Evolutionary conservation across 1,140 invertebrate genomes (phyloP).

Genomic region (Pinna nobilis): DNA sequence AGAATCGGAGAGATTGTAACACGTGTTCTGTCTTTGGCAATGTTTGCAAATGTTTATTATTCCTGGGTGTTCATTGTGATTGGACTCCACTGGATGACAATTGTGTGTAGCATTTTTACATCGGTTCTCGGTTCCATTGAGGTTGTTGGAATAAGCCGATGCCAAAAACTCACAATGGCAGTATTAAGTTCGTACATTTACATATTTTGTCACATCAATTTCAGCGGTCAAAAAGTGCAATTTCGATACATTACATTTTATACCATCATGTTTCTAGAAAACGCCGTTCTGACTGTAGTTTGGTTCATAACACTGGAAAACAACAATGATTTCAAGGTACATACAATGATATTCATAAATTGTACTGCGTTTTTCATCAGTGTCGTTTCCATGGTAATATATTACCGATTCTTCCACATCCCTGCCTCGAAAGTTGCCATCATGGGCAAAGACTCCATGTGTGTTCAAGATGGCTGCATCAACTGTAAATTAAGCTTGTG

Average conservation of each 20-base stretch:
- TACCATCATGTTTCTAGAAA: constrained; percentile 93
- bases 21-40: constrained; percentile 85
- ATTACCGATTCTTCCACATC: constrained; percentile 86
- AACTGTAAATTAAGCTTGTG: constrained; percentile 65
- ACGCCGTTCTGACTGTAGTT: constrained; percentile 78
- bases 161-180: constrained; percentile 79
- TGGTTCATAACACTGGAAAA: constrained; percentile 64
- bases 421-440: constrained; percentile 70
- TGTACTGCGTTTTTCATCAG: constrained; percentile 84
- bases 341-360: constrained; percentile 77
- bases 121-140: constrained; percentile 89
- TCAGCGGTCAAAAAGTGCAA: constrained; percentile 86
- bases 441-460: constrained; percentile 43
- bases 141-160: constrained; percentile 79
- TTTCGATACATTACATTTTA: constrained; percentile 92
- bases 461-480: constrained; percentile 55
- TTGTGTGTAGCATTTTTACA: constrained; percentile 90
- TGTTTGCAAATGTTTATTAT: constrained; percentile 90
- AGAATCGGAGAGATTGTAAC: constrained; percentile 90
- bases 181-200: constrained; percentile 89
- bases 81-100: constrained; percentile 87
- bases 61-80: constrained; percentile 89
- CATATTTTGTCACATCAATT: constrained; percentile 92
- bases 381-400: constrained; percentile 89
- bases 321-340: constrained; percentile 26